Evolutionary conservation across 2,797 vertebrate species (phyloP), one percentile per base, ranked within the genome.

Genomic region (Galagoides demidoff): DNA sequence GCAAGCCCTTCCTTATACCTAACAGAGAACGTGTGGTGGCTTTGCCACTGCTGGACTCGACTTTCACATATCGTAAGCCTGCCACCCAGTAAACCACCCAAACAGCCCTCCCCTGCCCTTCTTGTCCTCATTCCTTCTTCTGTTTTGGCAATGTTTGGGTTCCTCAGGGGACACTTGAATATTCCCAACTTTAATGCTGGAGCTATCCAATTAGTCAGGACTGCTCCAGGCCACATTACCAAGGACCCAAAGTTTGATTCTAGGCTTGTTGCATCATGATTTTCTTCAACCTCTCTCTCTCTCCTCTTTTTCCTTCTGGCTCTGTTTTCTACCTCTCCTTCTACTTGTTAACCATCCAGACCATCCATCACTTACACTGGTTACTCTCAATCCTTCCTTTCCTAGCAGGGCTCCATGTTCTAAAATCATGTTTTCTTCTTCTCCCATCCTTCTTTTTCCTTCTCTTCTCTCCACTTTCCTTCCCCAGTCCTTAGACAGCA

Each of bases 341-440:
- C 57, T 34, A 25, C 4, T 64, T 19, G 3, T 66, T 74, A 64
- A 29, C 25, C 31, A n/a, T 55, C 61, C 7, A 59, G 34, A 70
- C 17, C 23, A 52, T 2, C 25, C 5, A 20, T 45, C 0, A 3
- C 17, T 45, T 29, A 9, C n/a, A 16, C 2, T 1, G 10, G 17
- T 61, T 0, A 64, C 27, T 31, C 31, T 45, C 77, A 55, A 10
- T 29, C 34, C 71, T 31, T 49, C 55, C 66, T 76, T 85, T 73
- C 55, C 52, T 59, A 23, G 39, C 22, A 73, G 3, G 61, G 22
- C 7, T n/a, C 9, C 27, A 4, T 45, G 27, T 64, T 49, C 77
- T 64, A n/a, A 86, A 85, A 64, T 13, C 2, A 19, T 23, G 64
- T 45, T n/a, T 29, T 23, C 27, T 11, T 90, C 37, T 88, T 31